phyloP scores from a whole-genome alignment of 2,888 invertebrate genomes.

The Koerneria pararmatus region DNA sequence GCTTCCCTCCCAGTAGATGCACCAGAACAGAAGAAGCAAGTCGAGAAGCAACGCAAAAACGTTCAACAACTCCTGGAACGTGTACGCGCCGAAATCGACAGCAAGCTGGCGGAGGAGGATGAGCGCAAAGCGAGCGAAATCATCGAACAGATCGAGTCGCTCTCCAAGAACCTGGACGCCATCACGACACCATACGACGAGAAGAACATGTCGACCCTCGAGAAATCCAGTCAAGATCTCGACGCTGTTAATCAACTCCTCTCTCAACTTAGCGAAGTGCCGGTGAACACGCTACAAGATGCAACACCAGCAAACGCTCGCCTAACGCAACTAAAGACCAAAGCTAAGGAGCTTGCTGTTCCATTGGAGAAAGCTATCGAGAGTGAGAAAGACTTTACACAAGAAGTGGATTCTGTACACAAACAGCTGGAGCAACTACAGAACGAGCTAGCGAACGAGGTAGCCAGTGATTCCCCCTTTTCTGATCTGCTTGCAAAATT shows the following conservation, averaged over 20 bases:
- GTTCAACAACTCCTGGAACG: too few species aligned
- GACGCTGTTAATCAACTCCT: too few species aligned
- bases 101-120: too few species aligned
- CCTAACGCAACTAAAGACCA: not conserved
- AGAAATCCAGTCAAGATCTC: constrained; percentile 29
- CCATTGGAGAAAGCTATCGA: constrained; percentile 22
- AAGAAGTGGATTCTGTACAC: constrained; percentile 10
- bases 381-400: constrained; percentile 9
- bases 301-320: not conserved
- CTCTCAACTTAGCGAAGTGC: too few species aligned
- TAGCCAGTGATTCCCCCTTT: not conserved
- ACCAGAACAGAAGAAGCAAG: constrained; percentile 15
- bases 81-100: too few species aligned
- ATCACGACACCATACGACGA: too few species aligned
- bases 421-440: not conserved
- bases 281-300: constrained; percentile 7
- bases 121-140: too few species aligned
- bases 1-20: not conserved
- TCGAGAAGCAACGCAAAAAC: not conserved
- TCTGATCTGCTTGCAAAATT: not conserved
- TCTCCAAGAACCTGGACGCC: too few species aligned
- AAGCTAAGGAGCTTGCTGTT: not conserved
- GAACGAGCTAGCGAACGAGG: constrained; percentile 15
- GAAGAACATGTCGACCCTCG: too few species aligned
- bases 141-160: too few species aligned